Base-by-base conservation (phyloP, 2,888 invertebrate species). In the Drosophila melanocephala region DNA sequence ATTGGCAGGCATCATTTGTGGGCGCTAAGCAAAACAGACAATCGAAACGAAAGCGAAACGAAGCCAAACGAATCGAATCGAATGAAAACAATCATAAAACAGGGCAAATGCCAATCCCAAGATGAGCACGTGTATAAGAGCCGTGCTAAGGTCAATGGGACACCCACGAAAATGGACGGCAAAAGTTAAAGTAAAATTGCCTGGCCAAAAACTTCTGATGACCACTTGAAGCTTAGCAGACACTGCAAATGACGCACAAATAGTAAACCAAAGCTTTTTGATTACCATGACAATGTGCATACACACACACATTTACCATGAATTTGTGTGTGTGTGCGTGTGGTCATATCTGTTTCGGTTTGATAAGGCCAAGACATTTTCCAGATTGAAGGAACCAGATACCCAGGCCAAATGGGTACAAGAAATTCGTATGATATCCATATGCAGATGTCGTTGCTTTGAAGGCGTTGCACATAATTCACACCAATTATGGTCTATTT, bases 1-100 rank as follows among this genome's bases (percentile, higher is more conserved):
- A 84, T 77, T 81, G 82, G 63, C 76, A 65, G 85, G 72, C 90
- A 85, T 76, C 88, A 80, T 80, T 85, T 85, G 83, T 80, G 79
- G 70, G 61, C 60, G 88, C 86, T 83, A 77, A 85, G 77, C 83
- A 80, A 85, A 90, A 61, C 76, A 78, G 87, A 81, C 75, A 83
- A 79, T 64, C 67, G 69, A 72, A 44, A 30, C 58, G 39, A 61
- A 69, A 58, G 28, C 60, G 67, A 57, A 65, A 16, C 56, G 65
- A 68, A 51, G 33, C 65, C 64, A 53, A 72, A 47, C 71, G 77
- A 64, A 71, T 70, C 81, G 84, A 69, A 77, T 83, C 80, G 56
- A 60, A 74, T 52, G 39, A 56, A 75, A 55, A 55, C 84, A 89
- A 83, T 81, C 71, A 75, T 83, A 78, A 83, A 84, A 83, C 72